Percentiles rank a stretch among this genome's conserved stretches.
phyloP scores from a whole-genome alignment of 1,140 invertebrate species.

The Conus betulinus region DNA sequence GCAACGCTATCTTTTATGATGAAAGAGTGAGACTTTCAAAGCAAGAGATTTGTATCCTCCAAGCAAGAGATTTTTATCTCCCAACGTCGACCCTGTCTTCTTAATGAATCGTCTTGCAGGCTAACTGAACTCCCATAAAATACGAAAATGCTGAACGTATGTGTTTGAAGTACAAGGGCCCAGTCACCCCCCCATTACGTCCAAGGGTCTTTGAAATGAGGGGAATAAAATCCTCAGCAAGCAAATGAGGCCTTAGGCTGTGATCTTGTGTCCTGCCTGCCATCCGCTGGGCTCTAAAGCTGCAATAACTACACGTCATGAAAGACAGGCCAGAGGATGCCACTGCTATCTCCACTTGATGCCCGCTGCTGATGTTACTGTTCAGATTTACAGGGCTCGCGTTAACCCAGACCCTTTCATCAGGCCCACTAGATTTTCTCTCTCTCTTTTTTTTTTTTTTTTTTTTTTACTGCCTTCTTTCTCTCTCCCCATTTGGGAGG shows the following conservation, averaged over 20 bases:
- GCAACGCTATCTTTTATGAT: too few relatives aligned
- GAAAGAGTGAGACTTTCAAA: too few relatives aligned
- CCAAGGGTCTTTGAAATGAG: not conserved
- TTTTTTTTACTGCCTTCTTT: too few relatives aligned
- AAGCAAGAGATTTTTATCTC: too few relatives aligned
- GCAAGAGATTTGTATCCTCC: too few relatives aligned
- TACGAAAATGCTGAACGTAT: not conserved
- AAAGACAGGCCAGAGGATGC: not conserved
- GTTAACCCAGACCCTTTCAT: too few relatives aligned
- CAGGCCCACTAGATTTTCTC: too few relatives aligned
- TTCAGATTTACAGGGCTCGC: not conserved
- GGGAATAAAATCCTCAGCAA: conserved; percentile 3
- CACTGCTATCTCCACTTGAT: not conserved
- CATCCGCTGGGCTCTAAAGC: not conserved
- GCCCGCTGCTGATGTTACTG: not conserved
- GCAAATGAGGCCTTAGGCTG: not conserved
- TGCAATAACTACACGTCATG: not conserved
- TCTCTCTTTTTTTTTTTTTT: too few relatives aligned
- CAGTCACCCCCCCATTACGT: not conserved
- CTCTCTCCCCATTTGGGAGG: too few relatives aligned
- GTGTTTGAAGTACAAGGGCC: conserved; percentile 2
- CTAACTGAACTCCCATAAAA: not conserved
- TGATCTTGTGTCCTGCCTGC: not conserved
- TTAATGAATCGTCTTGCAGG: not conserved
- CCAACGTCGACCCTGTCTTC: not conserved